These are phyloP conservation scores for Cyprinus carpio DNA, from an alignment of 2,113 vertebrate species.

Conservation along the genomic window DNA sequence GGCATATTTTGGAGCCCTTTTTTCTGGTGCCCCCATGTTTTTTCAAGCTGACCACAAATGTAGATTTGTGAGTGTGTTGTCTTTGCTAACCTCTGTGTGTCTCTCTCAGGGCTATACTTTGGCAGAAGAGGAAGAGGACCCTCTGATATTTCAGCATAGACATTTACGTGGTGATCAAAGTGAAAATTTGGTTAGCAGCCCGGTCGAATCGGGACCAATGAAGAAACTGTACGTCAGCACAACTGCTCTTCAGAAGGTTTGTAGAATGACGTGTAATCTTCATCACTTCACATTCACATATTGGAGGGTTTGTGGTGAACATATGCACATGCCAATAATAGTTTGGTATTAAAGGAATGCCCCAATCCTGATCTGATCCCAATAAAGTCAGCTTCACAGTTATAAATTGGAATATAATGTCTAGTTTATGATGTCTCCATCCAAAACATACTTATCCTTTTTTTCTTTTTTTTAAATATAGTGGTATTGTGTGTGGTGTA, in stretches of 20 bases:
- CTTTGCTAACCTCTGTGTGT: slow-evolving; percentile 12
- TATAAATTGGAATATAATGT: neutral
- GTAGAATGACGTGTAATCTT: neutral
- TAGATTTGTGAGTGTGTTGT: slow-evolving; percentile 14
- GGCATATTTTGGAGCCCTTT: neutral
- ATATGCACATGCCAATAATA: neutral
- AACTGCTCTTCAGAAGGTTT: slow-evolving; percentile 95
- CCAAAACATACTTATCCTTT: too few relatives aligned
- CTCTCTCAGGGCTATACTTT: slow-evolving; percentile 90
- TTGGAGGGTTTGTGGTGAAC: neutral
- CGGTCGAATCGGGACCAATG: slow-evolving; percentile 94
- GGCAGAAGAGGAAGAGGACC: slow-evolving; percentile 96
- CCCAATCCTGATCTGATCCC: too few relatives aligned
- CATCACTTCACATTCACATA: neutral
- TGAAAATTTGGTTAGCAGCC: slow-evolving; percentile 84
- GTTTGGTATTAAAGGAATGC: neutral
- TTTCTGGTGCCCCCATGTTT: neutral
- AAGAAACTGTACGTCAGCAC: slow-evolving; percentile 98
- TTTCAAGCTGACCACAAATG: slow-evolving; percentile 37
- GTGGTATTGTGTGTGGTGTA: slow-evolving; percentile 8
- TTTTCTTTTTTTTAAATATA: neutral
- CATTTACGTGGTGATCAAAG: slow-evolving; percentile 85
- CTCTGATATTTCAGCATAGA: slow-evolving; percentile 92
- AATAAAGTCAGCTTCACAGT: too few relatives aligned
- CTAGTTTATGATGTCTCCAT: neutral